Evolutionary conservation across 2,113 vertebrate species (phyloP).

Genomic region (Anas platyrhynchos): DNA sequence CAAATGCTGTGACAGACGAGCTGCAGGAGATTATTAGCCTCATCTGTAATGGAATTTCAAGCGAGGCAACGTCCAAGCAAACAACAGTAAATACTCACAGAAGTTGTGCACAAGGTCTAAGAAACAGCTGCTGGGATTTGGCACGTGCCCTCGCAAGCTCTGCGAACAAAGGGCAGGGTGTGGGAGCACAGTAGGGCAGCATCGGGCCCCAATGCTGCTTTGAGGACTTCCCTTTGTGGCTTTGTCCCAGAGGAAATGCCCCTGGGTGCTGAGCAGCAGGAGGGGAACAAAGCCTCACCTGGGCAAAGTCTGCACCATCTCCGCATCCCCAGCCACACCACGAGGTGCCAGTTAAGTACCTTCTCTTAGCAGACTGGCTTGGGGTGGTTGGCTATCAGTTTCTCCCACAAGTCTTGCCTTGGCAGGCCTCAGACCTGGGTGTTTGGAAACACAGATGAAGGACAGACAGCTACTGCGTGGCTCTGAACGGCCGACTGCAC

Average conservation of each 20-base stretch:
- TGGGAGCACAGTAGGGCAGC: background rate
- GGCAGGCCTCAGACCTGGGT: background rate
- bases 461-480: background rate
- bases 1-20: background rate
- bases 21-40: background rate
- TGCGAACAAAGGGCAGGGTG: background rate
- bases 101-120: background rate
- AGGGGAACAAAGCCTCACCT: background rate
- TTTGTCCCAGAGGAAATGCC: background rate
- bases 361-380: background rate
- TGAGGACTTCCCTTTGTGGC: background rate
- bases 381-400: background rate
- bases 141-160: background rate
- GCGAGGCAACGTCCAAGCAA: background rate
- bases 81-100: background rate
- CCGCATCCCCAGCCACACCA: background rate
- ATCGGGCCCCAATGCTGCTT: background rate
- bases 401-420: background rate
- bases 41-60: background rate
- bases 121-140: background rate
- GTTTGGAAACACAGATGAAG: background rate
- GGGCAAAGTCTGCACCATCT: background rate
- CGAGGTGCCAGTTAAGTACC: too few species aligned
- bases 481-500: background rate
- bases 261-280: too few species aligned